phyloP scores from a whole-genome alignment of 2,888 invertebrate species.

The Drosophila tripunctata region DNA sequence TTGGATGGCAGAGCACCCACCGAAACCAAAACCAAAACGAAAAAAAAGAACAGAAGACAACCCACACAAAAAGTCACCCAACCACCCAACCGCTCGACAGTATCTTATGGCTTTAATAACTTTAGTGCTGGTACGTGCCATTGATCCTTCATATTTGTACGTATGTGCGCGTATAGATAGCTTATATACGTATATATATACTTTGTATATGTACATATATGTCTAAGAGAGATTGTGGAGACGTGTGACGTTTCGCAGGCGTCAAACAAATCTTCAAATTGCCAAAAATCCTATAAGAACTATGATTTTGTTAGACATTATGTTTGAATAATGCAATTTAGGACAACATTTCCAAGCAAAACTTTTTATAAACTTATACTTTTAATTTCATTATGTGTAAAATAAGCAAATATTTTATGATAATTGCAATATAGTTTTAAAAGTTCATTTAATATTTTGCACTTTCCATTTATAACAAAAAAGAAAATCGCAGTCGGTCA shows the following conservation, averaged over 20 bases:
- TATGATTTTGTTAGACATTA: not conserved
- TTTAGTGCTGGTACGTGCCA: conserved; percentile 77
- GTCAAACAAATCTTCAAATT: not conserved
- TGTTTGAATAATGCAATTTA: too few species aligned
- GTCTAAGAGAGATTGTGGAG: not conserved
- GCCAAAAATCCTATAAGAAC: not conserved
- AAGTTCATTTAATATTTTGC: too few species aligned
- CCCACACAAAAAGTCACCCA: conserved; percentile 9
- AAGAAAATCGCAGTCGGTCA: too few species aligned
- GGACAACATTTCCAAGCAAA: too few species aligned
- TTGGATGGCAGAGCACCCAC: conserved; percentile 40
- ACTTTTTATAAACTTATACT: too few species aligned
- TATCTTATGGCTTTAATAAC: conserved; percentile 75
- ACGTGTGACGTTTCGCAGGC: conserved; percentile 1
- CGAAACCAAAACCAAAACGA: conserved; percentile 15
- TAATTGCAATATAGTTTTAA: too few species aligned
- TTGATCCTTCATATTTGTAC: conserved; percentile 66
- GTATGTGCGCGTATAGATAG: conserved; percentile 23
- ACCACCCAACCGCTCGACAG: conserved; percentile 29
- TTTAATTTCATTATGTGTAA: too few species aligned
- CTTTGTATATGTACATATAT: not conserved
- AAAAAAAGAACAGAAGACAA: not conserved
- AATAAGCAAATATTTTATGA: too few species aligned
- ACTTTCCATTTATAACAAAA: too few species aligned
- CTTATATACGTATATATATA: conserved; percentile 4